Conservation (phyloP, 2,888 invertebrate species). For the Drepanosiphum platanoidis region DNA sequence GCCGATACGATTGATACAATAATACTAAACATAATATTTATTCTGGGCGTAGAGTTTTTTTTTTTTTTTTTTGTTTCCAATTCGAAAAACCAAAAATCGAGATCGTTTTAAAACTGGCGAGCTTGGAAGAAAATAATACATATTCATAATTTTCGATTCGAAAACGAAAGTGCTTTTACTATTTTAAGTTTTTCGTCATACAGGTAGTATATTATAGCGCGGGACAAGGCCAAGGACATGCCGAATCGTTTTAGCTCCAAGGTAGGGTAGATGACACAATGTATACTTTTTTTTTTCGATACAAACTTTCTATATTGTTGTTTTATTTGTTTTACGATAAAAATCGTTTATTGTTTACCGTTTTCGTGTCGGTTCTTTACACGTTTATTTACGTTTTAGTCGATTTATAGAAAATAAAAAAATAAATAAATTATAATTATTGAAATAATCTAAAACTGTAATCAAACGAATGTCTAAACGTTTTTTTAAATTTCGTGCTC, state of each 20-base stretch:
- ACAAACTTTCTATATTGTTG: background rate
- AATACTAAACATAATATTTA: too few relatives aligned
- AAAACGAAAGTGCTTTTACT: slow-evolving; percentile 49
- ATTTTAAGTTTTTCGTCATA: slow-evolving; percentile 42
- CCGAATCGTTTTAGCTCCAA: slow-evolving; percentile 10
- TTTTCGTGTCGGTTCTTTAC: background rate
- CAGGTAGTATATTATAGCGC: slow-evolving; percentile 28
- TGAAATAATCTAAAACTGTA: background rate
- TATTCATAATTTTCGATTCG: background rate
- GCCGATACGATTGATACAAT: too few relatives aligned
- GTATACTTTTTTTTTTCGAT: background rate
- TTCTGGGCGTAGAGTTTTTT: too few relatives aligned
- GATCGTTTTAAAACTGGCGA: background rate
- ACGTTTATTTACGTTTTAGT: background rate
- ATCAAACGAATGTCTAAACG: background rate
- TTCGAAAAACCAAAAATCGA: background rate
- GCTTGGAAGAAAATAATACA: background rate
- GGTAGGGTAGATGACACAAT: slow-evolving; percentile 15
- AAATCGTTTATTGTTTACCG: background rate
- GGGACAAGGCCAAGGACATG: slow-evolving; percentile 53
- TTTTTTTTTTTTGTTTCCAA: background rate
- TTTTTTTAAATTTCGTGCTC: too few relatives aligned
- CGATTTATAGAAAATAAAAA: background rate
- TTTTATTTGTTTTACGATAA: background rate
- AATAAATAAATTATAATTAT: background rate